Base-by-base conservation (phyloP, 1,140 invertebrate genomes). In the Drosophila tristis region DNA sequence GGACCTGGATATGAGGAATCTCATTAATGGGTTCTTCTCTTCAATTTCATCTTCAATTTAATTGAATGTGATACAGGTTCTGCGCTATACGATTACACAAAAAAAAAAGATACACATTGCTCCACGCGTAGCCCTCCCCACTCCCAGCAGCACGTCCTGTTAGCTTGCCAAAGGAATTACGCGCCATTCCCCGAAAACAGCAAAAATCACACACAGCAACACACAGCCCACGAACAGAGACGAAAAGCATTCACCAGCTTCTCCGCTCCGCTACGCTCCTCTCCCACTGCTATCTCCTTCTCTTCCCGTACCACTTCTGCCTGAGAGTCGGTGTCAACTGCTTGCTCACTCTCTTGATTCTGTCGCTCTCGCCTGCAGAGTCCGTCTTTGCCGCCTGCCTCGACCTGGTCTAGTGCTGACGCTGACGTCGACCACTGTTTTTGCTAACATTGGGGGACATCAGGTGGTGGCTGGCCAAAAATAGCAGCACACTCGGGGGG, bases 381-480 rank as follows among this genome's bases (percentile, higher is more conserved):
- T 47, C 49, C 16, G 53, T 25, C 59, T 62, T 54, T 57, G 43
- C 57, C 47, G 56, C 44, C 62, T 54, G 62, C 61, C 74, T 67
- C 79, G 78, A 81, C 78, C 78, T 81, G 78, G 73, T 73, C 78
- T 62, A 80, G 81, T 59, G 73, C 71, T 56, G 48, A 62, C 54
- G 4, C 49, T 43, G 43, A 51, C 59, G 45, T 42, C 54, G 43
- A 35, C 53, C 31, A 31, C 4, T 39, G 11, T 39, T 39, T 39
- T 39, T 39, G 35, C 35, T 8, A 39, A 39, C 11, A 39, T 39
- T 39, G 47, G 66, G 59, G 59, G 39, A 80, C 79, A 78, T 81
- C 78, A 81, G 78, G 79, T 81, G 78, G 74, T 70, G 65, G 79
- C 67, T 77, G 57, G 55, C 79, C 79, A 78, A 81, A 81, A 82